phyloP scores from a whole-genome alignment of 1,140 invertebrate species.

The Matsumurasca onukii region DNA sequence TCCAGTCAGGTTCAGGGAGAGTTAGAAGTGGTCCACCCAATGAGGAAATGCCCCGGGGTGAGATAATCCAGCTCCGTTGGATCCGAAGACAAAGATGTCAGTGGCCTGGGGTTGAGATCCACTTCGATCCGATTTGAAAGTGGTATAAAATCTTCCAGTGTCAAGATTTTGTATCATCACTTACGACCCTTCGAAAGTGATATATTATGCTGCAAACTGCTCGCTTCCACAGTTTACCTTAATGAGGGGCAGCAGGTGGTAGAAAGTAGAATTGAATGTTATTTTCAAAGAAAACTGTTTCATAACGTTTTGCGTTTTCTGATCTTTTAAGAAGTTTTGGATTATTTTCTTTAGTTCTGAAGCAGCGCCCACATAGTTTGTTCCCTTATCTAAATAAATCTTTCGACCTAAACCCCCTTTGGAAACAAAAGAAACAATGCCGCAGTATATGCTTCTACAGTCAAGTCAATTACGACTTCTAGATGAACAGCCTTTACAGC shows the following conservation, averaged over 20 bases:
- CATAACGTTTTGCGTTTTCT: no score
- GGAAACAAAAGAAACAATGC: constrained; percentile 40
- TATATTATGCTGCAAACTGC: background rate
- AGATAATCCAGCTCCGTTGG: background rate
- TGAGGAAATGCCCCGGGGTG: background rate
- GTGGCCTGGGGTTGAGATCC: background rate
- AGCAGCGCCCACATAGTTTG: constrained; percentile 41
- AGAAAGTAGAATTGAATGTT: background rate
- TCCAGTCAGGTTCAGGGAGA: background rate
- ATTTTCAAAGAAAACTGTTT: no score
- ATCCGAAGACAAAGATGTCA: background rate
- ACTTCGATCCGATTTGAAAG: background rate
- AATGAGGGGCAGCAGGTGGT: background rate
- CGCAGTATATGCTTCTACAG: constrained; percentile 39
- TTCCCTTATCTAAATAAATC: constrained; percentile 44
- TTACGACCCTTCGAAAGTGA: background rate
- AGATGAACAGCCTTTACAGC: constrained; percentile 44
- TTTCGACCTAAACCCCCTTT: constrained; percentile 30
- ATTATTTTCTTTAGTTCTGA: background rate
- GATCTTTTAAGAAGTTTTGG: no score
- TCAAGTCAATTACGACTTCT: constrained; percentile 40
- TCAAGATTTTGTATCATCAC: background rate
- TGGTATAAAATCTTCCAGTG: background rate
- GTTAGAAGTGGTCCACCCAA: background rate
- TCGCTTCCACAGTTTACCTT: background rate